phyloP scores from a whole-genome alignment of 2,888 invertebrate genomes.

The Tupiocoris notatus region DNA sequence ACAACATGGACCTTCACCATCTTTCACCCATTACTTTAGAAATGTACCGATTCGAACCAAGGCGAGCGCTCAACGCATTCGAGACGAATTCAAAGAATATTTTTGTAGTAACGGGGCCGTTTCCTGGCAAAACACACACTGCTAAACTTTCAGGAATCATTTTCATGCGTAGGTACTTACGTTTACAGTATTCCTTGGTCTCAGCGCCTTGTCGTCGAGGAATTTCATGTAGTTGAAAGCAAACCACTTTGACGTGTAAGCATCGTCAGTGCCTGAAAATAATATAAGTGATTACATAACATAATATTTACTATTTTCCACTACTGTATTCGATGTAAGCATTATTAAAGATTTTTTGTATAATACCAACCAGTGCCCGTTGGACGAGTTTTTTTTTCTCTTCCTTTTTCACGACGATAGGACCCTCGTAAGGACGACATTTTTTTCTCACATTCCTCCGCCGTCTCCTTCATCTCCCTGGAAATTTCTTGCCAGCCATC shows the following conservation, averaged over 20 bases:
- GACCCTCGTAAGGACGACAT: no score
- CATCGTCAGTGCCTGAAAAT: not conserved
- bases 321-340: no score
- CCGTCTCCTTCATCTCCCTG: no score
- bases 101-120: not conserved
- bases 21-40: slow-evolving; percentile 10
- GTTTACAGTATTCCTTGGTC: not conserved
- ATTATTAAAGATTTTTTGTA: no score
- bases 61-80: not conserved
- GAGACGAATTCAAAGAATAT: slow-evolving; percentile 12
- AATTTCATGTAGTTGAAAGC: slow-evolving; percentile 1
- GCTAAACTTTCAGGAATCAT: no score
- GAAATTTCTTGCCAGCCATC: no score
- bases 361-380: no score
- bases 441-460: no score
- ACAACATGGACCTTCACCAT: not conserved
- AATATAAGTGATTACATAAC: not conserved
- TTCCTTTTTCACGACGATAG: no score
- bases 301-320: no score
- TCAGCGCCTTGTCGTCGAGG: not conserved
- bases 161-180: not conserved
- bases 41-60: not conserved
- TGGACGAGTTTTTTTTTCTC: no score
- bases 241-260: slow-evolving; percentile 9
- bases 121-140: slow-evolving; percentile 11